phyloP scores from a whole-genome alignment of 2,888 invertebrate genomes.

The Cactoblastis cactorum region DNA sequence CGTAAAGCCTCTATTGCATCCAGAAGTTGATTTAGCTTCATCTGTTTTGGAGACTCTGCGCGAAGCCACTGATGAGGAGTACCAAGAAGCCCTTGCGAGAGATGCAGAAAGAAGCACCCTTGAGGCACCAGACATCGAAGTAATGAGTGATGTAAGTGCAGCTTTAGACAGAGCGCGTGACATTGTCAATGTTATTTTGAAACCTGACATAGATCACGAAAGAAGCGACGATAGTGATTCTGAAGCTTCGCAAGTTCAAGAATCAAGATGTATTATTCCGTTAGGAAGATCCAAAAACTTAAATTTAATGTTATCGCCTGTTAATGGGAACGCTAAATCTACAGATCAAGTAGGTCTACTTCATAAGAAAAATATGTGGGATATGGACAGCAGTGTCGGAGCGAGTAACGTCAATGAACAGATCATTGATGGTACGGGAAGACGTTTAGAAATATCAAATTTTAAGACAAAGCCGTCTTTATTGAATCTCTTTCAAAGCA shows the following conservation, averaged over 20 bases:
- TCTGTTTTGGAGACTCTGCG: conserved; percentile 62
- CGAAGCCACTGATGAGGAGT: conserved; percentile 65
- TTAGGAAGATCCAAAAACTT: conserved; percentile 27
- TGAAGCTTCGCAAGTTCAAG: conserved; percentile 49
- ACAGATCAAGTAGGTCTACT: conserved; percentile 25
- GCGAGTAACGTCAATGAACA: conserved; percentile 48
- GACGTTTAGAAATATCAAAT: conserved; percentile 20
- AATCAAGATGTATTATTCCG: conserved; percentile 42
- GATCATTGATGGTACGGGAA: conserved; percentile 23
- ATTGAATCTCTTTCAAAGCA: conserved; percentile 15
- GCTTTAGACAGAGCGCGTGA: conserved; percentile 42
- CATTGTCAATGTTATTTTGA: conserved; percentile 49
- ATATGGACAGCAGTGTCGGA: conserved; percentile 42
- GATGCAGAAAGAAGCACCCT: conserved; percentile 48
- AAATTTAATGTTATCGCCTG: conserved; percentile 24
- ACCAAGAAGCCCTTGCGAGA: conserved; percentile 57
- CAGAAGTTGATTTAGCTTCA: conserved; percentile 65
- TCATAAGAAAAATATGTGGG: conserved; percentile 33
- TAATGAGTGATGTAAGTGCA: conserved; percentile 14
- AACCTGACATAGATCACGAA: conserved; percentile 28
- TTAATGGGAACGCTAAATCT: conserved; percentile 32
- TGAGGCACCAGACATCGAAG: conserved; percentile 33
- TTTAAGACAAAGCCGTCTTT: conserved; percentile 25
- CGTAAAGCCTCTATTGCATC: conserved; percentile 55
- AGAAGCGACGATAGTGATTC: conserved; percentile 31